Conservation (phyloP, 2,113 vertebrate genomes). For the Alligator sinensis region DNA sequence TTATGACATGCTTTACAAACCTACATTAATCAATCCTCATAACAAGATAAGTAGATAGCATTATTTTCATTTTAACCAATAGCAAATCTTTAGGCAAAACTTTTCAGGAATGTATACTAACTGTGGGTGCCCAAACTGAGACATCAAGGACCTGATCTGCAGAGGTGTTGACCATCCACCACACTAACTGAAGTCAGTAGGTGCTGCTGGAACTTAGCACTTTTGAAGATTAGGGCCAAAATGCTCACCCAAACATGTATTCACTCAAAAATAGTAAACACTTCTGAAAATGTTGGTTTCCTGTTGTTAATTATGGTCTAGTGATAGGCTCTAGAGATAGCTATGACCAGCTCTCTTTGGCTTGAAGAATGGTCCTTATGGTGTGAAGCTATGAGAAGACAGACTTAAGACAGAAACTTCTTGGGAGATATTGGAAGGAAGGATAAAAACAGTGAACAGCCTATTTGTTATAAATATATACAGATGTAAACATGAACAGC, state of each 20-base stretch:
- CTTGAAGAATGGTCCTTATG: background rate
- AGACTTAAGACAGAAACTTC: background rate
- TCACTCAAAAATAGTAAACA: background rate
- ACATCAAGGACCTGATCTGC: background rate
- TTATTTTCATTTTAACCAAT: background rate
- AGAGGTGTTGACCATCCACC: background rate
- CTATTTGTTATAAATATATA: background rate
- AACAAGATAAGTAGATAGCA: background rate
- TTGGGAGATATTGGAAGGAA: background rate
- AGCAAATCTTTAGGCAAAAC: background rate
- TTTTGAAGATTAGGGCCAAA: background rate
- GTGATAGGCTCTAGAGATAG: no score
- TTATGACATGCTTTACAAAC: background rate
- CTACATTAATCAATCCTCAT: background rate
- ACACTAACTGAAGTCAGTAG: background rate
- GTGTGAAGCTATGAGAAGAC: background rate
- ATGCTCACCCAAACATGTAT: no score
- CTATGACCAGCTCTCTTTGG: no score
- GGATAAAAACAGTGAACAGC: background rate
- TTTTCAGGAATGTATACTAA: background rate
- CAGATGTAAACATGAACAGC: background rate
- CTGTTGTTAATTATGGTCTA: background rate
- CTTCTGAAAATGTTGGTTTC: background rate
- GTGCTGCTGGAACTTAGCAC: background rate
- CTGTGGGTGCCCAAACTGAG: background rate